Evolutionary conservation across 2,113 vertebrate species (phyloP).

Genomic region (Gymnogyps californianus): DNA sequence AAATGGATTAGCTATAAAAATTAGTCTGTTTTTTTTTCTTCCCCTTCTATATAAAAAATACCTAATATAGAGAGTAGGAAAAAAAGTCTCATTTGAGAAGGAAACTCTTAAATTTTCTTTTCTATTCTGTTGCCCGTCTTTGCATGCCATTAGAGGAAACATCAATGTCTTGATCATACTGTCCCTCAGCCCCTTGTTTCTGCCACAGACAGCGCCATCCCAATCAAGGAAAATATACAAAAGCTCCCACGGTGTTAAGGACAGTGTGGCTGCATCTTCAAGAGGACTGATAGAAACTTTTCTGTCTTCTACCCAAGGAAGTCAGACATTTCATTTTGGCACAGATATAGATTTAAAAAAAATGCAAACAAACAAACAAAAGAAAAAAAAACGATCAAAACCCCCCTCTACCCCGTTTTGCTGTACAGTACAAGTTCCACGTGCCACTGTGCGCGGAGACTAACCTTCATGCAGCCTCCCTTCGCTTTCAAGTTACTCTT

Average conservation of each 20-base stretch:
- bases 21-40: not conserved
- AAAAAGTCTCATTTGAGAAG: not conserved
- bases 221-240: not conserved
- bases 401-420: not conserved
- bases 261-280: not conserved
- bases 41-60: not conserved
- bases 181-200: not conserved
- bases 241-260: not conserved
- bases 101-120: not conserved
- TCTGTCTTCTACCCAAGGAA: not conserved
- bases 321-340: not conserved
- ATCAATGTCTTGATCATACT: not conserved
- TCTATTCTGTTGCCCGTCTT: not conserved
- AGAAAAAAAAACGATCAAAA: not conserved
- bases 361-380: no score
- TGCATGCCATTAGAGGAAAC: not conserved
- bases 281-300: not conserved
- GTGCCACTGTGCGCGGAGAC: not conserved
- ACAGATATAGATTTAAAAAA: not conserved
- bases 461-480: not conserved
- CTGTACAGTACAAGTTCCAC: not conserved
- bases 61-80: not conserved
- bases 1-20: not conserved
- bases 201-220: not conserved
- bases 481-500: not conserved